phyloP scores from a whole-genome alignment of 92 coral and sea anemone species.

The Palythoa caribaeorum region DNA sequence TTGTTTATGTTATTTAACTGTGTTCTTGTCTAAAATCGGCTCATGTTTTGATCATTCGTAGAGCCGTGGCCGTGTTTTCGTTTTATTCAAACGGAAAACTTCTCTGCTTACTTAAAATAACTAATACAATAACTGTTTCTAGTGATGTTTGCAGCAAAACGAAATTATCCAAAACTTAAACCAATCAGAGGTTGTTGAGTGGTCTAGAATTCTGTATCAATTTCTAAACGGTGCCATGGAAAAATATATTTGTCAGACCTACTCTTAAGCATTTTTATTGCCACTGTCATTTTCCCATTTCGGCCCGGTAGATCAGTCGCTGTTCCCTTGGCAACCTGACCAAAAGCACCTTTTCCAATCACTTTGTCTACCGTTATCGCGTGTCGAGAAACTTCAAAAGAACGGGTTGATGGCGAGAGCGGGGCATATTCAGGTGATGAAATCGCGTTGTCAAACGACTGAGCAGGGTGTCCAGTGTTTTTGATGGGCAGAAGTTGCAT shows the following conservation, averaged over 20 bases:
- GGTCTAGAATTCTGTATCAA: too few relatives aligned
- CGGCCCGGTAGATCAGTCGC: conserved; percentile 19
- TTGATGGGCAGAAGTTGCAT: conserved; percentile 14
- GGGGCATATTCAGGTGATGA: conserved; percentile 24
- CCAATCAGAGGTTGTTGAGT: too few relatives aligned
- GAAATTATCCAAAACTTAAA: too few relatives aligned
- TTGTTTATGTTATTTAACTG: too few relatives aligned
- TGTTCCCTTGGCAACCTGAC: conserved; percentile 21
- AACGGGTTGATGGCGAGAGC: conserved; percentile 38
- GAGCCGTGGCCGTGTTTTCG: too few relatives aligned
- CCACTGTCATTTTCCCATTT: conserved; percentile 36
- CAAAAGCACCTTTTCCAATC: conserved; percentile 55
- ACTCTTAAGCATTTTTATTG: conserved; percentile 62
- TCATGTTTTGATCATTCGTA: too few relatives aligned
- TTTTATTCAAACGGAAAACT: too few relatives aligned
- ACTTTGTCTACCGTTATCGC: conserved; percentile 34
- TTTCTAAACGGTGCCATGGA: too few relatives aligned
- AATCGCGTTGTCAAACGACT: background rate
- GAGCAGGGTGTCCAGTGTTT: background rate
- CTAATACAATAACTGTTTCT: too few relatives aligned
- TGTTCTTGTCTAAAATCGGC: background rate
- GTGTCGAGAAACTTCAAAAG: conserved; percentile 49
- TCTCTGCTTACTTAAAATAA: too few relatives aligned
- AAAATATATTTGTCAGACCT: background rate
- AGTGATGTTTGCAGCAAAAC: too few relatives aligned